Evolutionary conservation across 2,797 vertebrate species (phyloP).

Genomic region (Pantherophis alleghaniensis): DNA sequence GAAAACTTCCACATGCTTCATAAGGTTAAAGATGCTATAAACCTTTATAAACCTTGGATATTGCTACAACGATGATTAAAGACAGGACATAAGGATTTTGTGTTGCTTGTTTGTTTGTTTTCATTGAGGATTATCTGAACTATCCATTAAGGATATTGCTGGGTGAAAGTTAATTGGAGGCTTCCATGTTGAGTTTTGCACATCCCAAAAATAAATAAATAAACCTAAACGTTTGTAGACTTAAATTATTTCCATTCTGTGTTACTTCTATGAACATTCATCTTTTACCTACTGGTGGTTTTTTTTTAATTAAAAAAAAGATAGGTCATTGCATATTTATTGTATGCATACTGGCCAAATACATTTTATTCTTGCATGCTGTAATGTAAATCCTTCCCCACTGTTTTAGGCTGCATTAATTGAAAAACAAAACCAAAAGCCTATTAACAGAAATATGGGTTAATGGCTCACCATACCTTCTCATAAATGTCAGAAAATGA

Average conservation of each 20-base stretch:
- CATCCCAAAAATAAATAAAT: background rate
- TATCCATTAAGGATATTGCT: background rate
- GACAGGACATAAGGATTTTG: background rate
- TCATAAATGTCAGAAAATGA: background rate
- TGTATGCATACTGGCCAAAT: background rate
- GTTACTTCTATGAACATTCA: background rate
- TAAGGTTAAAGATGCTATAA: background rate
- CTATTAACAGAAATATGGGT: background rate
- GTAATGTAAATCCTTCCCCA: background rate
- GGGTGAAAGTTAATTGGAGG: background rate
- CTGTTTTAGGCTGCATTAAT: background rate
- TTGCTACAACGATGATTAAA: background rate
- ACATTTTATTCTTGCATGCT: background rate
- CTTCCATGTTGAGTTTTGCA: background rate
- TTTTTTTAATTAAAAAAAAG: background rate
- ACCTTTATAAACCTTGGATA: background rate
- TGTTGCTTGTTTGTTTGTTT: background rate
- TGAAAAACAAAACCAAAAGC: background rate
- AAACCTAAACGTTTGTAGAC: background rate
- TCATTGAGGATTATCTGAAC: background rate
- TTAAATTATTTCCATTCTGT: background rate
- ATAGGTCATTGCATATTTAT: background rate
- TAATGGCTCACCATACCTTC: background rate
- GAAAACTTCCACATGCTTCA: background rate
- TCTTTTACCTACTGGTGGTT: background rate